Percentiles rank a stretch among this genome's conserved stretches.
phyloP scores from a whole-genome alignment of 2,888 invertebrate species.

The Acanthosepion esculentum region DNA sequence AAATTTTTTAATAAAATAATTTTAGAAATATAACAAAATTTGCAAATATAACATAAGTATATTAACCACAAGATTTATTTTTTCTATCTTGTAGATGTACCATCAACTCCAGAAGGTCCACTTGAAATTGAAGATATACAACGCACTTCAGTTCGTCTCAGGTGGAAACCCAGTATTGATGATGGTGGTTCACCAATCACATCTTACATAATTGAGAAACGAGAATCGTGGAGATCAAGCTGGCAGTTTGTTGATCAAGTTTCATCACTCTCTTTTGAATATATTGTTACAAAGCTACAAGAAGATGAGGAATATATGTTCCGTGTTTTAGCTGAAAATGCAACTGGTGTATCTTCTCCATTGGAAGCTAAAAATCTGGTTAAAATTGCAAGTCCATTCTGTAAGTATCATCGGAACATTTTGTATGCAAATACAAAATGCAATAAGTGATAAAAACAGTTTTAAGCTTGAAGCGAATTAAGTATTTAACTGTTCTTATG shows the following conservation, averaged over 20 bases:
- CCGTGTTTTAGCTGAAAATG: constrained; percentile 88
- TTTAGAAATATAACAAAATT: neutral
- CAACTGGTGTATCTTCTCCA: constrained; percentile 88
- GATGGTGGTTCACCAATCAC: constrained; percentile 88
- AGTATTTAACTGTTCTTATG: too few species aligned
- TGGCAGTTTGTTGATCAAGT: constrained; percentile 64
- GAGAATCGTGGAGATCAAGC: constrained; percentile 77
- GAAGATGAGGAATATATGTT: constrained; percentile 89
- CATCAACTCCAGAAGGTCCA: constrained; percentile 67
- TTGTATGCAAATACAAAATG: neutral
- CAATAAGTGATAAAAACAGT: neutral
- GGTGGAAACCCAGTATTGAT: constrained; percentile 73
- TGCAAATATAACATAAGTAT: neutral
- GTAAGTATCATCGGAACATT: constrained; percentile 58
- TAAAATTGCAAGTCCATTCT: constrained; percentile 68
- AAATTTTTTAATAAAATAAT: neutral
- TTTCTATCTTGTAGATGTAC: constrained; percentile 58
- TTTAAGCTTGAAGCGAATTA: too few species aligned
- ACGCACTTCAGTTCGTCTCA: constrained; percentile 59
- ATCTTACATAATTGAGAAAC: constrained; percentile 86
- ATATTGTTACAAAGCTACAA: constrained; percentile 78
- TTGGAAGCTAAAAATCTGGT: constrained; percentile 63
- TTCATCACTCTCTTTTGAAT: constrained; percentile 57
- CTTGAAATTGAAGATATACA: constrained; percentile 63
- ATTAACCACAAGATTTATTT: neutral